Evolutionary conservation across 2,797 vertebrate genomes (phyloP), one percentile per base, ranked within the genome.

Genomic region (Cyprinella venusta): DNA sequence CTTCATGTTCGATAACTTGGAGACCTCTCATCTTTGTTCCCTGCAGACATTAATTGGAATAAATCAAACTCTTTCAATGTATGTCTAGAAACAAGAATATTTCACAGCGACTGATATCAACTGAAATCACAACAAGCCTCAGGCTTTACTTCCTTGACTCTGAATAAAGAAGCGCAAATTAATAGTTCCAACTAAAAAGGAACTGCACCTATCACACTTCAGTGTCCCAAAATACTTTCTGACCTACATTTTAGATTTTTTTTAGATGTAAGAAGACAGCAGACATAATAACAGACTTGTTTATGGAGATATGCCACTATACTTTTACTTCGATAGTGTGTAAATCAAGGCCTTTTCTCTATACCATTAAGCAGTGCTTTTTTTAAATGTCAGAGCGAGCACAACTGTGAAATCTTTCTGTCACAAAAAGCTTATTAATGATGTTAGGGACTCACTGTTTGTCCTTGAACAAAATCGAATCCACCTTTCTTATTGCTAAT

Each of bases 321-420:
- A 38, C 71, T n/a, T 19, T 61, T 15, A 6, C 74, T 72, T 16
- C 12, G 48, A 52, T 45, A 45, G 76, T 33, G 56, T 48, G 61
- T 19, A 30, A 63, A 77, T 64, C 10, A 76, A 63, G 56, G 16
- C 15, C 12, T 76, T 68, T 45, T 63, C 74, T 42, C 19, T 18
- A 76, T 5, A 61, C 54, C 54, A 61, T 61, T 76, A 42, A 42
- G 36, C 54, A 30, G 54, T 42, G n/a, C 56, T 75, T 59, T 63
- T 76, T 63, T 5, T 8, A 45, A 26, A 36, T 65, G 76, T 50
- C 42, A 65, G 42, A 33, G 12, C 0, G 38, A 30, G 52, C 33
- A 45, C 6, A 26, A 50, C 61, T 78, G 76, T 78, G 61, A 78
- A 78, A 78, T 78, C 26, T 50, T 78, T 48, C 26, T 65, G 26